Evolutionary conservation across 2,113 vertebrate genomes (phyloP).

Genomic region (Capreolus pygargus): DNA sequence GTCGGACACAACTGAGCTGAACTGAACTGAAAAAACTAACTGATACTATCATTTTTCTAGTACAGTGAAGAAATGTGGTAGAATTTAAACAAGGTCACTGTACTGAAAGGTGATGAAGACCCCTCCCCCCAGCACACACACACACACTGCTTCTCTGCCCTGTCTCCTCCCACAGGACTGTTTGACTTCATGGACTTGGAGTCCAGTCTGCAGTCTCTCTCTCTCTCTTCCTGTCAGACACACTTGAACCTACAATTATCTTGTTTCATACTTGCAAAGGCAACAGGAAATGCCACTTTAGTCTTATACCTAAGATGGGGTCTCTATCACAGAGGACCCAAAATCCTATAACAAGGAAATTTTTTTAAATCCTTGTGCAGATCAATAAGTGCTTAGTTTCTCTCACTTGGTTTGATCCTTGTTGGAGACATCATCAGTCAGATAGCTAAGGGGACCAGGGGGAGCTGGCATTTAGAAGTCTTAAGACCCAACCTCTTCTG

Average conservation of each 20-base stretch:
- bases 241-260: not conserved
- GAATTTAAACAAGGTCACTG: not conserved
- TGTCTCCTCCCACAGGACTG: not conserved
- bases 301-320: not conserved
- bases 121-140: not conserved
- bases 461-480: not conserved
- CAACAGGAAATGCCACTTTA: not conserved
- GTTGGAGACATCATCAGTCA: too few relatives aligned
- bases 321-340: not conserved
- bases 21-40: not conserved
- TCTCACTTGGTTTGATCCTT: not conserved
- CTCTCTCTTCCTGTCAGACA: not conserved
- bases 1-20: not conserved
- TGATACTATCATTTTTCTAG: not conserved
- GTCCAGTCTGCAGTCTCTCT: not conserved
- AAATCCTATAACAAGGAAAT: not conserved
- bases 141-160: not conserved
- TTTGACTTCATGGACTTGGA: not conserved
- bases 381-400: not conserved
- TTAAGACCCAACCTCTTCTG: not conserved
- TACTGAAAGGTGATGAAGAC: not conserved
- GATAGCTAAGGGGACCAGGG: not conserved
- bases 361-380: too few relatives aligned
- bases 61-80: not conserved
- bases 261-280: not conserved